Percentiles rank a stretch among this genome's conserved stretches.
phyloP scores from a whole-genome alignment of 2,797 vertebrate genomes.

The Carcharodon carcharias region DNA sequence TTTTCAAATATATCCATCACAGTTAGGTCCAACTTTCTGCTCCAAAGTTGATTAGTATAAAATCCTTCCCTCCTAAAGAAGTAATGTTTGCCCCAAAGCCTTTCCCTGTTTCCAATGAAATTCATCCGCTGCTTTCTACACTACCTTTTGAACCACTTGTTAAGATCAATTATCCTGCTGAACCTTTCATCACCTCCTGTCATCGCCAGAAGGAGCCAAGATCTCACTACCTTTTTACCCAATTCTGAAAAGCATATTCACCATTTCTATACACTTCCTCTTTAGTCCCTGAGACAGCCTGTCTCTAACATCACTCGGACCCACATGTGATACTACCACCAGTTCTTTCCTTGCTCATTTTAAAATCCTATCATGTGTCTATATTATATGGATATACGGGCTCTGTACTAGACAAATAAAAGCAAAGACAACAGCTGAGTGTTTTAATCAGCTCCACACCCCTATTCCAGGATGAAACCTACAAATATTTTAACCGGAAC shows the following conservation, averaged over 20 bases:
- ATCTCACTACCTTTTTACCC: slow-evolving; percentile 26
- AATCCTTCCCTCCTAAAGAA: not conserved
- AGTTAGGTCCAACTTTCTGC: not conserved
- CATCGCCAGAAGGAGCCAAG: slow-evolving; percentile 15
- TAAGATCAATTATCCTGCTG: slow-evolving; percentile 32
- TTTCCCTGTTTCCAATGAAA: not conserved
- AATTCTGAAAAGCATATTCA: slow-evolving; percentile 23
- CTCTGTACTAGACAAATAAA: slow-evolving; percentile 5
- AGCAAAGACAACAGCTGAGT: slow-evolving; percentile 6
- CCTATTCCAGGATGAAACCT: not conserved
- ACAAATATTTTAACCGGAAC: not conserved
- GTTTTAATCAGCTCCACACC: not conserved
- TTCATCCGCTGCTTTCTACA: slow-evolving; percentile 17
- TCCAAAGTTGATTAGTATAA: not conserved
- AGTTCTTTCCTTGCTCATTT: not conserved
- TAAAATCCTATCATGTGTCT: slow-evolving; percentile 24
- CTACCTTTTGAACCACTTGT: slow-evolving; percentile 26
- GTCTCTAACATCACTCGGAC: slow-evolving; percentile 10
- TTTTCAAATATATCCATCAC: not conserved
- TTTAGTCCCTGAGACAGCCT: not conserved
- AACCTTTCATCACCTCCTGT: slow-evolving; percentile 12
- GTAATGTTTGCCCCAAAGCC: slow-evolving; percentile 22
- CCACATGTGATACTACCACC: slow-evolving; percentile 1
- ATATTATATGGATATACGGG: slow-evolving; percentile 23
- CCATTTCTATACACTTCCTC: not conserved